These are phyloP conservation scores for Drosophila micromelanica DNA, from an alignment of 1,140 invertebrate species.

Conservation along the genomic window DNA sequence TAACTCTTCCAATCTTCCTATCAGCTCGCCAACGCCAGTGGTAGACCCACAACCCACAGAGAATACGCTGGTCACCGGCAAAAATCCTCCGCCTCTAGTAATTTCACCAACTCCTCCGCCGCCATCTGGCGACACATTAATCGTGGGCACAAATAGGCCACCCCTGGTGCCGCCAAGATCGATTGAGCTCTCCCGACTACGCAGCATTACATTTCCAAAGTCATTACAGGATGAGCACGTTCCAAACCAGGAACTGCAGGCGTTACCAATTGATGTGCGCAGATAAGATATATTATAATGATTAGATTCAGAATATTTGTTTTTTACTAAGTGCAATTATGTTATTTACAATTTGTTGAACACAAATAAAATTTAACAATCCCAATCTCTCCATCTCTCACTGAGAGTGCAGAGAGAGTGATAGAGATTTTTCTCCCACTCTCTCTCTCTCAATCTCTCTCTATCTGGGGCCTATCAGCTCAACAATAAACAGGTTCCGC, in stretches of 20 bases:
- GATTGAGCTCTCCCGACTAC: constrained; percentile 23
- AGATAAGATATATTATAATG: constrained; percentile 29
- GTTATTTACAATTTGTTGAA: constrained; percentile 1
- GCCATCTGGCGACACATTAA: constrained; percentile 25
- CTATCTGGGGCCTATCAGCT: not conserved
- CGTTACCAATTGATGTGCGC: constrained; percentile 46
- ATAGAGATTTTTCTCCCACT: no score
- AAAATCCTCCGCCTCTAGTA: constrained; percentile 22
- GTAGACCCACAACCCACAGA: not conserved
- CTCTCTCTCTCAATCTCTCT: no score
- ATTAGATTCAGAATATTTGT: not conserved
- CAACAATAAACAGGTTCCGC: constrained; percentile 33
- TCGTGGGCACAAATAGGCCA: constrained; percentile 53
- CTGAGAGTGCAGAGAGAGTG: no score
- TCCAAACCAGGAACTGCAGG: constrained; percentile 9
- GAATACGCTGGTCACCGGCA: constrained; percentile 8
- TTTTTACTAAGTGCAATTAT: not conserved
- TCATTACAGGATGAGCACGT: constrained; percentile 29
- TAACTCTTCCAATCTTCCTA: constrained; percentile 20
- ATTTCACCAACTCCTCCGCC: constrained; percentile 24
- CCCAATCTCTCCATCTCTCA: no score
- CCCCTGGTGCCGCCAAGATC: constrained; percentile 40
- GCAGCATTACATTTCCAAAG: constrained; percentile 52
- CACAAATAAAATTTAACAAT: constrained; percentile 6
- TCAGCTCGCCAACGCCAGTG: not conserved